phyloP scores from a whole-genome alignment of 2,888 invertebrate genomes.

The Tetropium fuscum region DNA sequence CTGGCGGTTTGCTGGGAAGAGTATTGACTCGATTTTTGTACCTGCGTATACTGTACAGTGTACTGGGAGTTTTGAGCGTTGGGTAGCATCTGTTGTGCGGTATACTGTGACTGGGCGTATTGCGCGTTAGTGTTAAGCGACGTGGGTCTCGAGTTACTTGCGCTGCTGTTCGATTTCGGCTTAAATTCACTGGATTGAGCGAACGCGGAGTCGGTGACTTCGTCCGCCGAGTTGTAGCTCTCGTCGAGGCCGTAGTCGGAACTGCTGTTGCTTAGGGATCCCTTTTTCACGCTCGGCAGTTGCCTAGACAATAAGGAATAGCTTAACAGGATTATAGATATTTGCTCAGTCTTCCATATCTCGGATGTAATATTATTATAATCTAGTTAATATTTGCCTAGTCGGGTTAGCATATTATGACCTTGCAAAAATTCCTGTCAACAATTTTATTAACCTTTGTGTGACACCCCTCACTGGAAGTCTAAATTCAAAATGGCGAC shows the following conservation, averaged over 20 bases:
- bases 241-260: conserved; percentile 84
- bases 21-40: conserved; percentile 51
- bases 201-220: conserved; percentile 70
- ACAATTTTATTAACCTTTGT: too few relatives aligned
- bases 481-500: too few relatives aligned
- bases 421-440: too few relatives aligned
- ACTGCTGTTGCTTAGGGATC: conserved; percentile 69
- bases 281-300: conserved; percentile 71
- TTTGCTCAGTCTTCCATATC: too few relatives aligned
- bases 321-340: background rate
- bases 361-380: too few relatives aligned
- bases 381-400: too few relatives aligned
- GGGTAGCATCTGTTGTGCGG: conserved; percentile 46
- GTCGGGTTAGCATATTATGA: too few relatives aligned
- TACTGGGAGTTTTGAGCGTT: conserved; percentile 54
- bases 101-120: conserved; percentile 43
- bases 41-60: conserved; percentile 57
- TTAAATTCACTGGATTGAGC: conserved; percentile 54
- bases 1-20: conserved; percentile 33
- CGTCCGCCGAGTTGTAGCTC: conserved; percentile 74
- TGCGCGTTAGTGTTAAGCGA: conserved; percentile 50
- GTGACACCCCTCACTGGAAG: too few relatives aligned
- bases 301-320: conserved; percentile 65
- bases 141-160: conserved; percentile 42
- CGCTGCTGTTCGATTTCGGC: conserved; percentile 37